Conservation (phyloP, 2,797 vertebrate species). For the Sebastiscus tertius region DNA sequence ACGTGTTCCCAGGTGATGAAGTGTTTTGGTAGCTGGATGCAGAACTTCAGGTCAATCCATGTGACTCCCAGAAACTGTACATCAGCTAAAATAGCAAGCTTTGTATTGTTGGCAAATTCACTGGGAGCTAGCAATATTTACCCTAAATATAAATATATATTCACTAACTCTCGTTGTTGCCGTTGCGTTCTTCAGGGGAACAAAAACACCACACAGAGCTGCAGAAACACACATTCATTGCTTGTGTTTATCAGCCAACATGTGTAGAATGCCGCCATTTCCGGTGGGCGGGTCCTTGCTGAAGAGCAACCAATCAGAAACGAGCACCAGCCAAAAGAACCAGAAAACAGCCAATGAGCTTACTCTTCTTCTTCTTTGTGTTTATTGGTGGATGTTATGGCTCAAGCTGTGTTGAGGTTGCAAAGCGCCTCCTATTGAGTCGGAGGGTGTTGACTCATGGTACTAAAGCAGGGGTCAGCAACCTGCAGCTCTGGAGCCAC, state of each 20-base stretch:
- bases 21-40: background rate
- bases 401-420: fast-evolving
- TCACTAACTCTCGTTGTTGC: background rate
- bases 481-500: too few relatives aligned
- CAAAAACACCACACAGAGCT: too few relatives aligned
- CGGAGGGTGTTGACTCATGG: background rate
- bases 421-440: background rate
- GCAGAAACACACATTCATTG: too few relatives aligned
- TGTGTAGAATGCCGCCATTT: too few relatives aligned
- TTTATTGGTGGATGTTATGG: too few relatives aligned
- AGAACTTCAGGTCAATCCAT: background rate
- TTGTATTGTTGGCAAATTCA: background rate
- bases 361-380: background rate
- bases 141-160: background rate
- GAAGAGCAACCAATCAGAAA: slow-evolving; percentile 14
- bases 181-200: fast-evolving
- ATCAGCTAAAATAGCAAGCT: background rate
- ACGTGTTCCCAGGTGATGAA: background rate
- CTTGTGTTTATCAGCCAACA: background rate
- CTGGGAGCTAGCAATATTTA: background rate
- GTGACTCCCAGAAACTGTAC: background rate
- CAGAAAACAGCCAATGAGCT: background rate
- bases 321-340: background rate
- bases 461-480: fast-evolving
- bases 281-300: fast-evolving